phyloP scores from a whole-genome alignment of 2,113 vertebrate species.

The Ptilonorhynchus violaceus region DNA sequence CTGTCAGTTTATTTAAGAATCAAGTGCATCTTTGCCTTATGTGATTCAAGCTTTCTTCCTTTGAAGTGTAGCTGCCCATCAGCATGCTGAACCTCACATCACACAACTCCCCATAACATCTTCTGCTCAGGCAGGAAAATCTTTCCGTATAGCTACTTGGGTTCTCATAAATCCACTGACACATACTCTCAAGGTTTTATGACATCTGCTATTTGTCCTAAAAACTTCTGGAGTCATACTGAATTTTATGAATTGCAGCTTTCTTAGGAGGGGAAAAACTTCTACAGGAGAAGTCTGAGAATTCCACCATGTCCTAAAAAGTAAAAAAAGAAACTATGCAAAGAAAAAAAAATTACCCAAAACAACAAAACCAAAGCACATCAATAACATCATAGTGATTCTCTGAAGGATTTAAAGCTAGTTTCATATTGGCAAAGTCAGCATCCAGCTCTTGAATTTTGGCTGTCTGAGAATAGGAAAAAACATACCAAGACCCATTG shows the following conservation, averaged over 20 bases:
- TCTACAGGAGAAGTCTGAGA: not conserved
- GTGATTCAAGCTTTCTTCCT: not conserved
- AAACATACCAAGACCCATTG: not conserved
- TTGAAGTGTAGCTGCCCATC: not conserved
- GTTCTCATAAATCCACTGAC: not conserved
- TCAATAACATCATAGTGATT: not conserved
- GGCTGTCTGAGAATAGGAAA: not conserved
- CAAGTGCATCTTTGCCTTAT: not conserved
- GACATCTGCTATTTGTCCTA: not conserved
- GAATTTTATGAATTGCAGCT: not conserved
- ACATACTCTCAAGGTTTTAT: not conserved
- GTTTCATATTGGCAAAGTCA: not conserved
- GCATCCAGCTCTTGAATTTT: not conserved
- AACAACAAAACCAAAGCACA: not conserved
- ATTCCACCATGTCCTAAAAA: not conserved
- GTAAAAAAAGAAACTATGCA: not conserved
- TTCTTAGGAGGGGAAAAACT: not conserved
- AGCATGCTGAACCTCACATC: not conserved
- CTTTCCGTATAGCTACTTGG: not conserved
- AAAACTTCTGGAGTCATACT: not conserved
- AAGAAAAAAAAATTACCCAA: not conserved
- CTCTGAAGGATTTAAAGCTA: not conserved
- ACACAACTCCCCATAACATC: rapidly evolving
- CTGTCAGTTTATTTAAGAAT: not conserved
- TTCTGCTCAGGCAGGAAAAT: not conserved